A percentile compares a stretch with the other conserved stretches of the same genome.
These are phyloP conservation scores for Liopterus haemorrhoidalis DNA, from an alignment of 2,888 invertebrate genomes.

Conservation along the genomic window DNA sequence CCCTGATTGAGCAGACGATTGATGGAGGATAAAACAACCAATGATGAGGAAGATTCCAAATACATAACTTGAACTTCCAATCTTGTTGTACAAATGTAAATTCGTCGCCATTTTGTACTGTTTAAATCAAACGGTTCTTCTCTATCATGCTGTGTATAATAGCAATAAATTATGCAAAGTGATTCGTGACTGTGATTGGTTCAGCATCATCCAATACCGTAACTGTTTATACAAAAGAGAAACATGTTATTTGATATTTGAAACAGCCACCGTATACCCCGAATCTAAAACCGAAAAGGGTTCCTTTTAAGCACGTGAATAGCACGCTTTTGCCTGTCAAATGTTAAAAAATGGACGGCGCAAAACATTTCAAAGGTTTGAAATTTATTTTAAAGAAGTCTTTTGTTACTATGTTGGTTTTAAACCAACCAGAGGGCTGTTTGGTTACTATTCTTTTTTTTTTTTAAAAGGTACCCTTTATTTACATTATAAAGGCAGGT, in stretches of 20 bases:
- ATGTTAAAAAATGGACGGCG: slow-evolving; percentile 27
- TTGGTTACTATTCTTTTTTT: too few relatives aligned
- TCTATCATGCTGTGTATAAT: slow-evolving; percentile 16
- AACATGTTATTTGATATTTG: slow-evolving; percentile 10
- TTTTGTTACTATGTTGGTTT: slow-evolving; percentile 21
- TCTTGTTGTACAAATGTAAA: too few relatives aligned
- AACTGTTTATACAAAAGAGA: not conserved
- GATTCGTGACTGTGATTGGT: slow-evolving; percentile 12
- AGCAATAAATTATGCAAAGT: slow-evolving; percentile 23
- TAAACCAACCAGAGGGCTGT: too few relatives aligned
- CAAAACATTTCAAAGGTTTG: slow-evolving; percentile 28
- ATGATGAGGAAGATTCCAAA: too few relatives aligned
- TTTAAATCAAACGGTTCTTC: too few relatives aligned
- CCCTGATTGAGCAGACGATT: too few relatives aligned
- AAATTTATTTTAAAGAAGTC: slow-evolving; percentile 32
- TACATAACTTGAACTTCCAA: too few relatives aligned
- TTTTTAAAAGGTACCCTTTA: too few relatives aligned
- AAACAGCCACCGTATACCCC: not conserved
- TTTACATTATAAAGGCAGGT: too few relatives aligned
- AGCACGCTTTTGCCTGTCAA: slow-evolving; percentile 41
- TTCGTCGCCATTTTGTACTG: too few relatives aligned
- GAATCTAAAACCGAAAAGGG: slow-evolving; percentile 17
- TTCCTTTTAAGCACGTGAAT: slow-evolving; percentile 39
- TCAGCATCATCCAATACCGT: slow-evolving; percentile 11
- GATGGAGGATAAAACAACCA: too few relatives aligned